Percentiles rank a stretch among this genome's conserved stretches.
phyloP scores from a whole-genome alignment of 2,113 vertebrate genomes.

The Chaetops frenatus region DNA sequence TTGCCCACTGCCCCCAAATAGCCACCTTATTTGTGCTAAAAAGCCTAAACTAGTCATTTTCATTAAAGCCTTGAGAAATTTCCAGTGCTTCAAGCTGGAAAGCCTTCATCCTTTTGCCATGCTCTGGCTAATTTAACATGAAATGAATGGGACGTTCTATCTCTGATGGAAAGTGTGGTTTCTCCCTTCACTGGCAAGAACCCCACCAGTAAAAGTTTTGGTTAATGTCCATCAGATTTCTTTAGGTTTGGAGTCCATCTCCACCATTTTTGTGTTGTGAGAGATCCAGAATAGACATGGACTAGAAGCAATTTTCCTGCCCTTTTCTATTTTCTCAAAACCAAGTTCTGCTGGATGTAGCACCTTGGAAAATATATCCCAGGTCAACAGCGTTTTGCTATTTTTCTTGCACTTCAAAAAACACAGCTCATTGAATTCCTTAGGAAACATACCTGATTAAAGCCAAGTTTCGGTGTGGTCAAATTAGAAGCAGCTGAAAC shows the following conservation, averaged over 20 bases:
- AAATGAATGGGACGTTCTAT: not conserved
- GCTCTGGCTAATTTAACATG: not conserved
- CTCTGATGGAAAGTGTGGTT: not conserved
- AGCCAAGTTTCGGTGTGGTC: constrained; percentile 1
- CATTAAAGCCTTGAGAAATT: not conserved
- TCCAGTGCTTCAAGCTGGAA: not conserved
- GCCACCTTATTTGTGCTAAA: not conserved
- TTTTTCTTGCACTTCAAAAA: constrained; percentile 5
- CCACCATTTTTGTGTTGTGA: not conserved
- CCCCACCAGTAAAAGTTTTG: not conserved
- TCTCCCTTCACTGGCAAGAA: not conserved
- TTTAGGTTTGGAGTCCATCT: not conserved
- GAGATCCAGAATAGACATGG: not conserved
- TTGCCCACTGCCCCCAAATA: not conserved
- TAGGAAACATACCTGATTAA: not conserved
- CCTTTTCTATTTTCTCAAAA: not conserved
- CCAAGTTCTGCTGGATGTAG: not conserved
- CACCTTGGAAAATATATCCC: constrained; percentile 24
- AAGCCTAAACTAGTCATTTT: not conserved
- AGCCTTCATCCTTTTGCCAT: not conserved
- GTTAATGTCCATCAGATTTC: not conserved
- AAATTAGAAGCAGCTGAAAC: constrained; percentile 46
- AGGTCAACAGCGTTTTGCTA: not conserved
- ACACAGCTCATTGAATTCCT: not conserved
- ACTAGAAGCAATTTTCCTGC: not conserved